Conservation (phyloP, 2,797 vertebrate species). For the Poecile montanus region DNA sequence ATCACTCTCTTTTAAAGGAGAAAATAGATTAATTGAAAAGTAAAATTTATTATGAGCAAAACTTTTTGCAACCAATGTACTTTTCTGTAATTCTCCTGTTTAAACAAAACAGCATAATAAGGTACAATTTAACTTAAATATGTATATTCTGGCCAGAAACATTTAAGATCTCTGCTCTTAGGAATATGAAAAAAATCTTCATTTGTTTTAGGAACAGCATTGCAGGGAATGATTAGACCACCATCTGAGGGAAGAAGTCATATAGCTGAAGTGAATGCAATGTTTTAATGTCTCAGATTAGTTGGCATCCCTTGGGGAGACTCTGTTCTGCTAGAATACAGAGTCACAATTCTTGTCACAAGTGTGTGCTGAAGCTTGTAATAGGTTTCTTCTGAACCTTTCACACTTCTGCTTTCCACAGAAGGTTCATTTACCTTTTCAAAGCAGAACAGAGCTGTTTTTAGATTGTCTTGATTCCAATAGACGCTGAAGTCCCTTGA, state of each 20-base stretch:
- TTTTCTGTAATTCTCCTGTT: background rate
- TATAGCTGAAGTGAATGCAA: conserved; percentile 19
- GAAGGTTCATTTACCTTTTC: conserved; percentile 78
- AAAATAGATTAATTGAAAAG: background rate
- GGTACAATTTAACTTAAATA: background rate
- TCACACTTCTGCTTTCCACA: conserved; percentile 77
- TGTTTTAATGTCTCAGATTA: conserved; percentile 53
- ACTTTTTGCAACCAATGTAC: background rate
- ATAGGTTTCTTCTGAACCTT: conserved; percentile 80
- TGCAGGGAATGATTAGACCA: background rate
- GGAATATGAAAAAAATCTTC: background rate
- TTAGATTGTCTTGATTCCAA: conserved; percentile 76
- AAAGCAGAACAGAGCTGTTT: conserved; percentile 77
- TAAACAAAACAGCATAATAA: background rate
- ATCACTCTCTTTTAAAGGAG: background rate
- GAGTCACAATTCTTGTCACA: conserved; percentile 73
- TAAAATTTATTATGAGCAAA: background rate
- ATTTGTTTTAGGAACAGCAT: background rate
- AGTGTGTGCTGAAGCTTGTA: conserved; percentile 78
- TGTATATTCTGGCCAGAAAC: background rate
- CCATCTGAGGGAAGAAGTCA: background rate
- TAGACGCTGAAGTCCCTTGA: conserved; percentile 60
- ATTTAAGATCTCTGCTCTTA: background rate
- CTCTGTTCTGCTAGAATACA: conserved; percentile 66
- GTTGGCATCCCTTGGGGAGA: conserved; percentile 44